Evolutionary conservation across 2,113 vertebrate species (phyloP).

Genomic region (Oncorhynchus masou): DNA sequence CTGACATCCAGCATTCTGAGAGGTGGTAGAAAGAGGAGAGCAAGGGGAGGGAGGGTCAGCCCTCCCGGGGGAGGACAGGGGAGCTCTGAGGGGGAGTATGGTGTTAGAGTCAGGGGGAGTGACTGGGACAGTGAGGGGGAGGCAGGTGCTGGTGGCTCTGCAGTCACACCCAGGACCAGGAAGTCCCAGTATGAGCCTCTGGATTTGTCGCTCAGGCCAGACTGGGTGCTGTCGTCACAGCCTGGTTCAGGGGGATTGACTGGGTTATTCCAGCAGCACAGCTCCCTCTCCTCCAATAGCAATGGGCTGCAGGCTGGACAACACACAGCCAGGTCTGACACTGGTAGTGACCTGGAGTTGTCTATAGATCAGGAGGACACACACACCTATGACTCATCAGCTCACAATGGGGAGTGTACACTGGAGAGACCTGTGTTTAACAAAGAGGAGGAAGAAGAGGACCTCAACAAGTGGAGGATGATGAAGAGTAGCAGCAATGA

Average conservation of each 20-base stretch:
- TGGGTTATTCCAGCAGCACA: slow-evolving; percentile 69
- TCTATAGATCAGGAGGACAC: slow-evolving; percentile 74
- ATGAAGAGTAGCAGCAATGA: slow-evolving; percentile 35
- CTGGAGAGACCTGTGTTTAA: slow-evolving; percentile 66
- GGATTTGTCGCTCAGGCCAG: slow-evolving; percentile 86
- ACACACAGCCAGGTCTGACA: slow-evolving; percentile 66
- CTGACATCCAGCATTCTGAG: slow-evolving; percentile 79
- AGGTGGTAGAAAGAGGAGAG: slow-evolving; percentile 77
- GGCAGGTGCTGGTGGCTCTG: not conserved
- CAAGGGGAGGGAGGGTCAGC: slow-evolving; percentile 45
- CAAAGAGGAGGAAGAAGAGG: slow-evolving; percentile 30
- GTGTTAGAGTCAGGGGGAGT: not conserved
- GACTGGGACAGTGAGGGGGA: slow-evolving; percentile 12
- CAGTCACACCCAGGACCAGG: slow-evolving; percentile 74
- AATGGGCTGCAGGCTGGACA: slow-evolving; percentile 64
- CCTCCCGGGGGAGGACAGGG: slow-evolving; percentile 22
- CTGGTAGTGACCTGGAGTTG: slow-evolving; percentile 75
- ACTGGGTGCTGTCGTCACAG: slow-evolving; percentile 62
- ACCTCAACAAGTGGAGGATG: slow-evolving; percentile 56
- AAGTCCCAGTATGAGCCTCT: slow-evolving; percentile 91
- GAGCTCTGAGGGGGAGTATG: slow-evolving; percentile 56
- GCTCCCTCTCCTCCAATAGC: slow-evolving; percentile 55
- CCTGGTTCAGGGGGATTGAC: slow-evolving; percentile 54
- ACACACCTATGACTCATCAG: slow-evolving; percentile 73
- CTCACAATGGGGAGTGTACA: slow-evolving; percentile 63